phyloP scores from a whole-genome alignment of 2,888 invertebrate genomes.

The Horisme vitalbata region DNA sequence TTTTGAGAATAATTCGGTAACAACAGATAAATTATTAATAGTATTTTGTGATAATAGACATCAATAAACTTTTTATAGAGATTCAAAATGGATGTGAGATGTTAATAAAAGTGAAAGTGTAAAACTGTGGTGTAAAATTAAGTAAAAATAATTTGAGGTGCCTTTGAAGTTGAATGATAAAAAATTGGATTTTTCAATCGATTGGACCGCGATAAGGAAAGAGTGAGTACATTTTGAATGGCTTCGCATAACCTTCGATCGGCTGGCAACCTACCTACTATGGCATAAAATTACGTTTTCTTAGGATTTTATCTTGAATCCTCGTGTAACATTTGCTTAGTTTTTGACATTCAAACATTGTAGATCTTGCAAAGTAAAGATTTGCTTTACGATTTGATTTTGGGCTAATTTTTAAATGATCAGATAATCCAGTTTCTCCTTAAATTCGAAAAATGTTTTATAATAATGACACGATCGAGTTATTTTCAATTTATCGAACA shows the following conservation, averaged over 20 bases:
- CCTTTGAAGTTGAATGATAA: constrained; percentile 12
- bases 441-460: no score
- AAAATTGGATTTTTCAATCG: constrained; percentile 15
- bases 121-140: constrained; percentile 4
- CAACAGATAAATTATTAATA: background rate
- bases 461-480: no score
- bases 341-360: no score
- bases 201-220: constrained; percentile 27
- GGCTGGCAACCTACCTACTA: background rate
- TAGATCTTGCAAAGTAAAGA: no score
- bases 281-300: background rate
- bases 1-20: background rate
- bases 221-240: constrained; percentile 23
- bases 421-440: no score
- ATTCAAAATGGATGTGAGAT: background rate
- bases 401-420: no score
- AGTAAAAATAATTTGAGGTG: constrained; percentile 21
- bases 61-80: constrained; percentile 1
- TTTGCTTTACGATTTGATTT: no score
- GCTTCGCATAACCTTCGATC: constrained; percentile 10
- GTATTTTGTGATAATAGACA: background rate
- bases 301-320: background rate
- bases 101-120: no score
- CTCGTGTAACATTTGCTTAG: background rate
- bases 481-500: no score